Evolutionary conservation across 1,140 invertebrate genomes (phyloP).

Genomic region (Pectinophora gossypiella): DNA sequence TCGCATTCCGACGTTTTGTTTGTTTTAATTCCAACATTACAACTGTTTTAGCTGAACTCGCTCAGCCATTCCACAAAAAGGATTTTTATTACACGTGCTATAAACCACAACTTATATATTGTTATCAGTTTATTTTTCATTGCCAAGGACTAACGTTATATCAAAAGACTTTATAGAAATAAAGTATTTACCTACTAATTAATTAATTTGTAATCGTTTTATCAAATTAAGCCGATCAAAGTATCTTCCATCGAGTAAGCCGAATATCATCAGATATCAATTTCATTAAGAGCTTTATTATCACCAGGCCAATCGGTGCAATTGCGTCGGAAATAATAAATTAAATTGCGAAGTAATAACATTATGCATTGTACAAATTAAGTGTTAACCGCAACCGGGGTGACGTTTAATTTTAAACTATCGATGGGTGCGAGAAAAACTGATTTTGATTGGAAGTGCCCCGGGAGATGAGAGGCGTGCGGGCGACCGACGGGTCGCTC

Average conservation of each 20-base stretch:
- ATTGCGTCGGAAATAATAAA: conserved; percentile 61
- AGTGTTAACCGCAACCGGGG: conserved; percentile 62
- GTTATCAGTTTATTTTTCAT: no score
- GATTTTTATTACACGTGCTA: no score
- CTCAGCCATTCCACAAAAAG: no score
- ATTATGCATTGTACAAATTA: conserved; percentile 64
- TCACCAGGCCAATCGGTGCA: conserved; percentile 25
- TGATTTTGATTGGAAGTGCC: conserved; percentile 52
- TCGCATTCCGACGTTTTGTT: neutral
- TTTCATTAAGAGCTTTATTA: conserved; percentile 70
- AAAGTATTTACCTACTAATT: no score
- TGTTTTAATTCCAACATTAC: neutral
- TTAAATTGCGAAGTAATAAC: conserved; percentile 65
- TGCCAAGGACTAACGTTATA: no score
- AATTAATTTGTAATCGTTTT: no score
- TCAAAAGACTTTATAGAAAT: no score
- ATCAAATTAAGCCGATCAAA: neutral
- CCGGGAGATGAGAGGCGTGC: conserved; percentile 27
- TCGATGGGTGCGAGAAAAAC: conserved; percentile 58
- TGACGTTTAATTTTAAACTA: conserved; percentile 72
- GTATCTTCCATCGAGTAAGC: neutral
- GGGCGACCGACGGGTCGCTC: conserved; percentile 14
- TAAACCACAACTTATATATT: no score
- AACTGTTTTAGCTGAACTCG: no score
- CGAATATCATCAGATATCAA: conserved; percentile 35